Conservation (phyloP, 2,113 vertebrate species). For the Pseudorhombus dupliciocellatus region DNA sequence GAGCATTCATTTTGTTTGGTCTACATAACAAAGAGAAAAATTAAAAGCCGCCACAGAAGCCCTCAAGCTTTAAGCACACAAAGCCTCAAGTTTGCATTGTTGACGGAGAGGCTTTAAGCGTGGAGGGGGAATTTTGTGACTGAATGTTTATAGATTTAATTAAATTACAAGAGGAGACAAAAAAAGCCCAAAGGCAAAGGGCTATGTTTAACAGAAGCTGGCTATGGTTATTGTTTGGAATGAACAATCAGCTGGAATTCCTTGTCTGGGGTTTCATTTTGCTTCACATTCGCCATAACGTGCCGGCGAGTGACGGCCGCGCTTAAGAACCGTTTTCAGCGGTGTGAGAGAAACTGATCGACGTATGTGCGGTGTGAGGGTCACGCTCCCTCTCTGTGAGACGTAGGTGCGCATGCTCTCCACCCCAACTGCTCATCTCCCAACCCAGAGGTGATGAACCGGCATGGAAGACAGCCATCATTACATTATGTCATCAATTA, state of each 20-base stretch:
- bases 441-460: slow-evolving; percentile 47
- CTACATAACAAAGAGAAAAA: slow-evolving; percentile 72
- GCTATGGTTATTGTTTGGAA: slow-evolving; percentile 47
- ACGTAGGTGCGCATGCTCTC: neutral
- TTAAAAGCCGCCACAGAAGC: slow-evolving; percentile 59
- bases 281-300: slow-evolving; percentile 35
- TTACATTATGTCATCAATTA: slow-evolving; percentile 56
- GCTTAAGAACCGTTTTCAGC: neutral
- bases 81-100: slow-evolving; percentile 52
- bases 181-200: slow-evolving; percentile 48
- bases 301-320: slow-evolving; percentile 42
- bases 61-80: slow-evolving; percentile 52
- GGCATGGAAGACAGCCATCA: slow-evolving; percentile 42
- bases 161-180: slow-evolving; percentile 64
- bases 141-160: slow-evolving; percentile 73
- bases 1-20: slow-evolving; percentile 75
- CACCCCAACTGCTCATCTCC: neutral
- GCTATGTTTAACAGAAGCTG: slow-evolving; percentile 29
- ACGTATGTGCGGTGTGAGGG: neutral
- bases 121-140: slow-evolving; percentile 42
- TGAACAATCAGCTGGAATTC: slow-evolving; percentile 50
- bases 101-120: slow-evolving; percentile 50
- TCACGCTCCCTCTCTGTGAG: neutral
- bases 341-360: neutral
- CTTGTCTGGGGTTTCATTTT: slow-evolving; percentile 31